Evolutionary conservation across 2,797 vertebrate species (phyloP).

Genomic region (Cheirogaleus major): DNA sequence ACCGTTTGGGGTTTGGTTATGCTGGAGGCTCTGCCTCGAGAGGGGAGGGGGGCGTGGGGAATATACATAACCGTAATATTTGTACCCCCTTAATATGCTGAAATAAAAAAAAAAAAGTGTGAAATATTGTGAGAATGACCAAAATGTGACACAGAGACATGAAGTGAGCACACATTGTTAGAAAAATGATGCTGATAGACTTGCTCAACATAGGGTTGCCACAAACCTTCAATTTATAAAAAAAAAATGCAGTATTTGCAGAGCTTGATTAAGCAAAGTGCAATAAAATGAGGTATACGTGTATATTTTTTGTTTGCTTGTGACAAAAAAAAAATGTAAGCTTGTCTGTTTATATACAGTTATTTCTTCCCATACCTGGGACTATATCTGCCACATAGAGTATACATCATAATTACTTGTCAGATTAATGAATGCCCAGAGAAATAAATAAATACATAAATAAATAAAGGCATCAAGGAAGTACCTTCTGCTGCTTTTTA

Average conservation of each 20-base stretch:
- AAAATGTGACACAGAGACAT: too few relatives aligned
- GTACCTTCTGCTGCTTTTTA: neutral
- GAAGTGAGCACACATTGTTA: neutral
- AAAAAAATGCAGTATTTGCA: neutral
- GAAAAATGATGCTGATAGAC: neutral
- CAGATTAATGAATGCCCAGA: neutral
- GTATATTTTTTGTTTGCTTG: neutral
- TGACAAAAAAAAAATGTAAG: neutral
- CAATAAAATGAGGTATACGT: neutral
- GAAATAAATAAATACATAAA: neutral
- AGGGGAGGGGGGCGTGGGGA: too few relatives aligned
- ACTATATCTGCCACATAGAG: neutral
- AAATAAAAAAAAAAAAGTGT: too few relatives aligned
- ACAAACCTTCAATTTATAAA: neutral
- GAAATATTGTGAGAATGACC: neutral
- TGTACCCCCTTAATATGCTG: too few relatives aligned
- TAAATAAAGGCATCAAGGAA: neutral
- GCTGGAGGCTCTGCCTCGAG: too few relatives aligned
- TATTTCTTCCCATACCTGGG: neutral
- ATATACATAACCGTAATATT: too few relatives aligned
- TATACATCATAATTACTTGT: neutral
- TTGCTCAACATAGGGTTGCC: neutral
- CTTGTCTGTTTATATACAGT: neutral
- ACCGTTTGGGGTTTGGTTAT: too few relatives aligned
- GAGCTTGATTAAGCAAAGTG: neutral